Percentiles rank a stretch among this genome's conserved stretches.
These are phyloP conservation scores for Parasteatoda tepidariorum DNA, from an alignment of 1,140 invertebrate species.

Conservation along the genomic window DNA sequence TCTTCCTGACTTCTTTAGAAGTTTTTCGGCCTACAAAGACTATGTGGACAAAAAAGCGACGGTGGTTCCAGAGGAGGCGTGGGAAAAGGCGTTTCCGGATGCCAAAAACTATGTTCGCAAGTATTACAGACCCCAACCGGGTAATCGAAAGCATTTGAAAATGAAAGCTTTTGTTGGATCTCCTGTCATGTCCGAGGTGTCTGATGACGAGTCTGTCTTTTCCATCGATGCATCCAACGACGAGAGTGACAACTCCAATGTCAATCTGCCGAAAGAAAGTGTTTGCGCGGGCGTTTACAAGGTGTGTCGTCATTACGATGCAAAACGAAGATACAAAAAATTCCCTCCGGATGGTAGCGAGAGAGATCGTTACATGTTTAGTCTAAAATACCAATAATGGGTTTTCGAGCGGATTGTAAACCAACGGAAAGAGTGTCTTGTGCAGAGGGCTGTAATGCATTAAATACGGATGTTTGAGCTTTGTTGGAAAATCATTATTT, in stretches of 20 bases:
- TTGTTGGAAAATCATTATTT: not conserved
- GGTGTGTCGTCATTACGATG: not conserved
- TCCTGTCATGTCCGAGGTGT: not conserved
- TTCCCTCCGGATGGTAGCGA: not conserved
- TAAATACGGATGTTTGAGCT: conserved; percentile 69
- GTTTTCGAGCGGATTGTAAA: conserved; percentile 38
- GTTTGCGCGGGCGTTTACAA: not conserved
- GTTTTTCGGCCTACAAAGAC: no score
- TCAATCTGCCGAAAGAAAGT: conserved; percentile 13
- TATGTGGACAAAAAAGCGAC: no score
- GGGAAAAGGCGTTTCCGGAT: no score
- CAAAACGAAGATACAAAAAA: not conserved
- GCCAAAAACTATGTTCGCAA: no score
- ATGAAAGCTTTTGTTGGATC: no score
- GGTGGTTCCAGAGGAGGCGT: no score
- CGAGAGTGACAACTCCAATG: not conserved
- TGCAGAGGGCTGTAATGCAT: not conserved
- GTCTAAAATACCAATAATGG: not conserved
- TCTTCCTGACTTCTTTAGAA: no score
- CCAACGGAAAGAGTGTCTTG: not conserved
- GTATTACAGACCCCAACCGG: no score
- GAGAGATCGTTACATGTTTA: not conserved
- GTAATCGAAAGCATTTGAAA: no score
- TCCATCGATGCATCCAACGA: not conserved
- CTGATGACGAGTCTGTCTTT: not conserved